Evolutionary conservation across 2,888 invertebrate genomes (phyloP), one percentile per base, ranked within the genome.

Genomic region (Crematogaster levior): DNA sequence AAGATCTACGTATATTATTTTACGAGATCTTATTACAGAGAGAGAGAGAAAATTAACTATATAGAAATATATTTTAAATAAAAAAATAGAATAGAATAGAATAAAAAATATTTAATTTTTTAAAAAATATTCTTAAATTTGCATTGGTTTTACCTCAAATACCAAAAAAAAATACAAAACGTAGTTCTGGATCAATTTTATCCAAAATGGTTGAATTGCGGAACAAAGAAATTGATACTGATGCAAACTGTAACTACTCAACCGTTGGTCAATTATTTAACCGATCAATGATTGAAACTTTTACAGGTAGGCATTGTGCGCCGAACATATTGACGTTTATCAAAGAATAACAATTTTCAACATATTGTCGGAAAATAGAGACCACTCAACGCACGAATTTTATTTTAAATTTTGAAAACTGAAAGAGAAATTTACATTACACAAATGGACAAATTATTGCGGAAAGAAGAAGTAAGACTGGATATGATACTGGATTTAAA

Each of bases 231-330:
- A 53, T 66, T n/a, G 4, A 43, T 43, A 34, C 21, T 21, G 30
- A 10, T 15, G 21, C n/a, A 66, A 27, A 68, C 9, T 37, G 37
- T 48, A 51, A 10, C 30, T 66, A 9, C 10, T 66, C 68, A 56
- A 65, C 37, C 43, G 12, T 30, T 30, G 30, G 21, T 68, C 53
- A 21, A 56, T 77, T 56, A 53, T 9, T 51, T 37, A 27, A 40
- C n/a, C 66, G n/a, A 51, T 75, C n/a, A 15, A 56, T 68, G 18
- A 74, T 53, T 40, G 77, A 53, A 68, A 77, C 43, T 66, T 66
- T 77, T 77, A 51, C 51, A 18, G 27, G 21, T 48, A 34, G 24
- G 12, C 21, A 15, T 30, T 53, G 40, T 21, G 5, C 15, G 30
- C 30, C 68, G 12, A 43, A 53, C 30, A 7, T 53, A 51, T 74